These are phyloP conservation scores for Chrosomus eos DNA, from an alignment of 2,797 vertebrate genomes.

Conservation along the genomic window DNA sequence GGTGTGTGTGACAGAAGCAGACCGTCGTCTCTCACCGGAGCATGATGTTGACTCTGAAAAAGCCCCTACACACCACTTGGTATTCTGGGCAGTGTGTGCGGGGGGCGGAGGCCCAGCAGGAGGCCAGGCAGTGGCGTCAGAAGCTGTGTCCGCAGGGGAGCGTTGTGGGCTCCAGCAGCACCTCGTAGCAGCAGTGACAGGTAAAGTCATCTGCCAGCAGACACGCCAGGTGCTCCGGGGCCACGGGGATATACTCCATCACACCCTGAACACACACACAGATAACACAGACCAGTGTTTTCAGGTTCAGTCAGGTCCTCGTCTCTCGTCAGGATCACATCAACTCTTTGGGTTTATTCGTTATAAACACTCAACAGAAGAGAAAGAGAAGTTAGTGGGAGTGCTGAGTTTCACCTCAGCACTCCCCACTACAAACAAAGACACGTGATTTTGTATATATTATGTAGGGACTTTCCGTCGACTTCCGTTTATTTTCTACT, in stretches of 20 bases:
- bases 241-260: background rate
- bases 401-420: too few relatives aligned
- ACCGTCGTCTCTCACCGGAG: constrained; percentile 81
- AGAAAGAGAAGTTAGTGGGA: too few relatives aligned
- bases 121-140: constrained; percentile 92
- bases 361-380: too few relatives aligned
- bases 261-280: background rate
- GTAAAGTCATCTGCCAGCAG: constrained; percentile 78
- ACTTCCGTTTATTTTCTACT: too few relatives aligned
- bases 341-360: too few relatives aligned
- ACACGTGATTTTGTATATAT: too few relatives aligned
- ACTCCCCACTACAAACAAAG: too few relatives aligned
- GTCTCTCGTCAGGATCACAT: too few relatives aligned
- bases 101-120: constrained; percentile 87
- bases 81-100: constrained; percentile 94
- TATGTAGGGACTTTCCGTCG: too few relatives aligned
- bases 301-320: too few relatives aligned
- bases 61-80: constrained; percentile 91
- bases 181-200: constrained; percentile 95
- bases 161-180: constrained; percentile 92
- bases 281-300: background rate
- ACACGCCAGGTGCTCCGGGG: background rate
- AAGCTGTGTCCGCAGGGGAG: constrained; percentile 96
- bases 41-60: constrained; percentile 93
- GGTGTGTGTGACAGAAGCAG: background rate